These are phyloP conservation scores for Typhlomys cinereus DNA, from an alignment of 2,113 vertebrate species.

Conservation along the genomic window DNA sequence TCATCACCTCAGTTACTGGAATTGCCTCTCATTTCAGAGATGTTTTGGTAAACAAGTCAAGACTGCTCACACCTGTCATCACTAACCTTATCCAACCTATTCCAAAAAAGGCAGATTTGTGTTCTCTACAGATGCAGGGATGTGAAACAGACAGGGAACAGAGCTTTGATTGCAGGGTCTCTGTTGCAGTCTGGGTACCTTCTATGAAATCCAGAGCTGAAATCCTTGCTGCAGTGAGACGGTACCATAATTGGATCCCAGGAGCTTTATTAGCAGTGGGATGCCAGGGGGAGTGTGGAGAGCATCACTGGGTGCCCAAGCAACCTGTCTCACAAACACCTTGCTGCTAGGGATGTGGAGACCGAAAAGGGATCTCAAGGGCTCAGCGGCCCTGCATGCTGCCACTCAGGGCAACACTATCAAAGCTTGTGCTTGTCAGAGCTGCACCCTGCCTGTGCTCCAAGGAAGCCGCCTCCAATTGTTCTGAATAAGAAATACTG, in stretches of 20 bases:
- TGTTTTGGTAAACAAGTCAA: constrained; percentile 55
- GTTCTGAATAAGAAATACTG: constrained; percentile 29
- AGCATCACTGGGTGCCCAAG: constrained; percentile 2
- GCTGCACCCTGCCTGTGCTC: background rate
- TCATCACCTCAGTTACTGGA: constrained; percentile 9
- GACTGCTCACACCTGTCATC: background rate
- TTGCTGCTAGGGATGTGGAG: constrained; percentile 13
- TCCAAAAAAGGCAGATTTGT: background rate
- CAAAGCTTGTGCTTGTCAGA: background rate
- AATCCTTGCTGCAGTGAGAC: constrained; percentile 11
- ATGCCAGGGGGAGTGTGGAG: background rate
- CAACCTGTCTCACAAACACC: constrained; percentile 56
- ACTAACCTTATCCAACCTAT: background rate
- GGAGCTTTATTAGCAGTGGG: constrained; percentile 59
- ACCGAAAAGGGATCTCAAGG: constrained; percentile 29
- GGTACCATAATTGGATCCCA: constrained; percentile 69
- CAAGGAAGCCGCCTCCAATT: background rate
- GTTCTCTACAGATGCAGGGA: background rate
- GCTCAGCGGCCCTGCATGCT: background rate
- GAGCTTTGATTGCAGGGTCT: background rate
- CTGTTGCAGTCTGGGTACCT: background rate
- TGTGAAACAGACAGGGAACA: background rate
- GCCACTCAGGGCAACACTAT: background rate
- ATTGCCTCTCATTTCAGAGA: constrained; percentile 52
- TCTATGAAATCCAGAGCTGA: constrained; percentile 30